A percentile compares a stretch with the other conserved stretches of the same genome.
Conservation (phyloP, 2,797 vertebrate genomes). For the Capromys pilorides region DNA sequence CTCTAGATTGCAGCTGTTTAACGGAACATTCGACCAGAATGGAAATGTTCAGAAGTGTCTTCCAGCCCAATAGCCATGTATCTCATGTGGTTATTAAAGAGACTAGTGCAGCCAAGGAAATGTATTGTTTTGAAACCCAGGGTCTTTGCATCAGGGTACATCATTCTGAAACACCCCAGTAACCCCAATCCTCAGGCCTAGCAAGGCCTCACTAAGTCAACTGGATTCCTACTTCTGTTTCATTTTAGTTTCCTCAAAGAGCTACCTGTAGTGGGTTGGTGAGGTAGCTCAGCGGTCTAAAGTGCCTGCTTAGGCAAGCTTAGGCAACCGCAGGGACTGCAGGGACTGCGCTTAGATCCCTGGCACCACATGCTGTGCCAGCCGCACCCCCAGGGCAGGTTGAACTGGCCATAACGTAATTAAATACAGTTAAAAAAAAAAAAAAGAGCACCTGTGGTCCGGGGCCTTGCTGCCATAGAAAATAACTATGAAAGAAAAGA, state of each 20-base stretch:
- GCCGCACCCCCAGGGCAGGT: too few relatives aligned
- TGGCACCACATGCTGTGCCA: too few relatives aligned
- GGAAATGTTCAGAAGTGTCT: background rate
- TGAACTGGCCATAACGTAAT: too few relatives aligned
- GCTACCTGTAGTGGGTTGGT: background rate
- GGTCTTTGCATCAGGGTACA: background rate
- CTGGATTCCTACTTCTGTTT: background rate
- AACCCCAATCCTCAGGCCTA: background rate
- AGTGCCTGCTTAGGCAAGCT: too few relatives aligned
- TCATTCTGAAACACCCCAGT: background rate
- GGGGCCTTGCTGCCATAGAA: background rate
- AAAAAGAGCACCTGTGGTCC: background rate
- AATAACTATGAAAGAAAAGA: background rate
- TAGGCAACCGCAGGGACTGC: too few relatives aligned
- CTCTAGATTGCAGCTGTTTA: background rate
- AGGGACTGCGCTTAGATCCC: too few relatives aligned
- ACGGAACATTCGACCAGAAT: background rate
- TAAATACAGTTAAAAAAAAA: too few relatives aligned
- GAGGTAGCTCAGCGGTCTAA: too few relatives aligned
- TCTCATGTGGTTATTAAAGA: fast-evolving
- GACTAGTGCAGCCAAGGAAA: background rate
- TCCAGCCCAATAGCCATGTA: background rate
- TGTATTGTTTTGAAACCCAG: background rate
- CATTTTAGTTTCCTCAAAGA: background rate
- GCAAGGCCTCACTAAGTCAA: background rate